Evolutionary conservation across 1,140 invertebrate species (phyloP).

Genomic region (Palaemon carinicauda): DNA sequence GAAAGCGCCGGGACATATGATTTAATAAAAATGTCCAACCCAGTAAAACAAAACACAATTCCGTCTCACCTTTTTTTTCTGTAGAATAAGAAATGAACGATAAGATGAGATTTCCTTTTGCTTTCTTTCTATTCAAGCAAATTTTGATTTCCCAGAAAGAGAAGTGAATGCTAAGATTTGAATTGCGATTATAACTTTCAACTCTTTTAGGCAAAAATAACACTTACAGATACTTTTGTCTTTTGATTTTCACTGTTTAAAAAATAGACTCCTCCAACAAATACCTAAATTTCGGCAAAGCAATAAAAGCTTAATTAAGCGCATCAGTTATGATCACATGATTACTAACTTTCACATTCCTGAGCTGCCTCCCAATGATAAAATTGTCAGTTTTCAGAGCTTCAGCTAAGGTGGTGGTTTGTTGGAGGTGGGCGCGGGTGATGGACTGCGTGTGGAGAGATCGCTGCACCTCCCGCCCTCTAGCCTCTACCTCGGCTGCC

Average conservation of each 20-base stretch:
- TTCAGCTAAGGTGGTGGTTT: conserved; percentile 13
- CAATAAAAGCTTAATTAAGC: background rate
- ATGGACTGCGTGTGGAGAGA: conserved; percentile 21
- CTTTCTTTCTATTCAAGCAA: too few species aligned
- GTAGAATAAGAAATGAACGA: too few species aligned
- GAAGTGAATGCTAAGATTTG: too few species aligned
- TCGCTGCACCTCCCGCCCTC: conserved; percentile 15
- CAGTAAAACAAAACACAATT: too few species aligned
- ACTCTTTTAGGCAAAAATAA: too few species aligned
- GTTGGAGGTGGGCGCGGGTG: conserved; percentile 24
- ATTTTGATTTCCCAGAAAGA: too few species aligned
- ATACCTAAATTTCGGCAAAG: background rate
- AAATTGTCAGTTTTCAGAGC: conserved; percentile 50
- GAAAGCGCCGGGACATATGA: too few species aligned
- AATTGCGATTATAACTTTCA: too few species aligned
- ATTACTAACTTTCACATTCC: conserved; percentile 18
- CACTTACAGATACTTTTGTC: too few species aligned
- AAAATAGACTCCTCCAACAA: background rate
- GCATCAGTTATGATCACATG: background rate
- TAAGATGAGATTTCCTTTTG: background rate
- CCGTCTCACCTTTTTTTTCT: too few species aligned
- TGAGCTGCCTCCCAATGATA: conserved; percentile 32
- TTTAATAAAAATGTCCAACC: too few species aligned
- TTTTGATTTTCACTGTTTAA: too few species aligned
- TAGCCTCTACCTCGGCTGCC: conserved; percentile 33